Conservation (phyloP, 92 coral and sea anemone species). For the Phenganax marumi region DNA sequence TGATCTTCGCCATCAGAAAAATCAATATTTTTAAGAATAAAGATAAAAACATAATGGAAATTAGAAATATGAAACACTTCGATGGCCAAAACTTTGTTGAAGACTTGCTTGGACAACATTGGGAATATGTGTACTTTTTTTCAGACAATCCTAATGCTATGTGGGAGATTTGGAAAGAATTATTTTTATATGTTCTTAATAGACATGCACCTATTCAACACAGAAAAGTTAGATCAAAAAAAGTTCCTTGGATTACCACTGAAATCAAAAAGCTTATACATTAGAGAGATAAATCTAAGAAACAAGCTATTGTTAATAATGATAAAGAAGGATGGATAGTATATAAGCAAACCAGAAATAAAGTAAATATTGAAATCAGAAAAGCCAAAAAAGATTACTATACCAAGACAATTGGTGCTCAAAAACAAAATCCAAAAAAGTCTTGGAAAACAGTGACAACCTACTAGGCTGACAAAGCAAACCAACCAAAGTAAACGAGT, state of each 20-base stretch:
- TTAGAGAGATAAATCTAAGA: not conserved
- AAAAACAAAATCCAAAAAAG: too few relatives aligned
- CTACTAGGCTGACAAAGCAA: constrained; percentile 2
- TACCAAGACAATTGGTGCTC: not conserved
- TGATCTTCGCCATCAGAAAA: constrained; percentile 1
- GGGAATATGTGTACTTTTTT: constrained; percentile 4
- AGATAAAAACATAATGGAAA: not conserved
- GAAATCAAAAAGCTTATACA: not conserved
- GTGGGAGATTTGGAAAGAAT: too few relatives aligned
- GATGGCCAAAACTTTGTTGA: not conserved
- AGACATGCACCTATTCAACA: too few relatives aligned
- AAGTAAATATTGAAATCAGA: too few relatives aligned
- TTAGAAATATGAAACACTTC: constrained; percentile 27
- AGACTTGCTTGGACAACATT: not conserved
- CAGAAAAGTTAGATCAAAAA: too few relatives aligned
- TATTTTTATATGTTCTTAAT: too few relatives aligned
- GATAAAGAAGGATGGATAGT: not conserved
- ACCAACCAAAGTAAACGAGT: too few relatives aligned
- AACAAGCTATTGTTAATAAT: not conserved
- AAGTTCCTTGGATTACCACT: too few relatives aligned
- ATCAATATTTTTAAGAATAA: not conserved
- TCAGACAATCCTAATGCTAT: constrained; percentile 5
- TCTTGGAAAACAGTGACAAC: not conserved
- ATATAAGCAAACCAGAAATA: not conserved
- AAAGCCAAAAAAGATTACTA: not conserved